Base-by-base conservation (phyloP, 92 coral and sea anemone species). In the Actinostola sp. region DNA sequence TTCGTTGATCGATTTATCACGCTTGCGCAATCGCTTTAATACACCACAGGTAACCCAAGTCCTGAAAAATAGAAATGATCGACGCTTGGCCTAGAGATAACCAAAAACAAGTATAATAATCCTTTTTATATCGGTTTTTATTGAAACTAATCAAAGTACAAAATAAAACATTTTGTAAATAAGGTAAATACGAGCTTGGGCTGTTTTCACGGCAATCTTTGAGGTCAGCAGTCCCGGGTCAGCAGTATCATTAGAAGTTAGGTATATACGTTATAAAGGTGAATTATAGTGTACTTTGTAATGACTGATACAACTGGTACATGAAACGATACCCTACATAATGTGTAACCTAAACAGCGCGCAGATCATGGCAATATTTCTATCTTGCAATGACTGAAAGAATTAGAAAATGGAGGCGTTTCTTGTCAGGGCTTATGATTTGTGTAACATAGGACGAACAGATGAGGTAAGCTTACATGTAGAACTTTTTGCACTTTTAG, bases 401-500 rank as follows among this genome's bases (percentile, higher is more conserved):
- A 13, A 21, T 21, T n/a, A 33, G 33, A 2, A 62, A 34, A 68
- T 68, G 74, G 74, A 68, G 25, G 14, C 74, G 8, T 68, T 68
- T 32, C 19, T 68, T 38, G 36, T 50, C 62, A 68, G 51, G n/a
- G 74, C 62, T 26, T 68, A 68, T 42, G 74, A 68, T 35, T 33
- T 55, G 32, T 68, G 62, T 38, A 68, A 50, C 29, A 68, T 68
- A 13, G 74, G 74, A 34, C 31, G 74, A n/a, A 50, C 74, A n/a
- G 48, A 49, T 30, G 74, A 68, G 74, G 74, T 68, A 68, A 41
- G n/a, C n/a, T n/a, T n/a, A n/a, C n/a, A n/a, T n/a, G n/a, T 14
- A 48, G 4, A 4, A 20, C 20, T 48, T 6, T 48, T 4, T 14
- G 5, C 24, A 2, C 3, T 2, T 3, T 24, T 0, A 53, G 23